Percentiles rank a stretch among this genome's conserved stretches.
Conservation (phyloP, 2,888 invertebrate species). For the Latrodectus elegans region DNA sequence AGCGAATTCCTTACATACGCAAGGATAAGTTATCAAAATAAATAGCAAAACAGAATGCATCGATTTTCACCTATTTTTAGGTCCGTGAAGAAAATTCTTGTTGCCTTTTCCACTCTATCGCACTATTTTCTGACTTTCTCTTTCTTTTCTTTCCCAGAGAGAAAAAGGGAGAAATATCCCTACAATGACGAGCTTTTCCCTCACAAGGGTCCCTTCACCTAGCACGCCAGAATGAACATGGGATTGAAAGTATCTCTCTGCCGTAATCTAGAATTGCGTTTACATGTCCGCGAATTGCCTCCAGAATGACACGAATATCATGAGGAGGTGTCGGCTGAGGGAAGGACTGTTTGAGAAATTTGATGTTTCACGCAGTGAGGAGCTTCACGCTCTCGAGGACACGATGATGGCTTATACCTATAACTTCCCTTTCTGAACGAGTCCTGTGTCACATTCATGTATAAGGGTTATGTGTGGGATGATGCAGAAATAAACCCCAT, state of each 20-base stretch:
- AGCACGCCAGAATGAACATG: conserved; percentile 17
- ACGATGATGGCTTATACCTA: background rate
- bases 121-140: conserved; percentile 21
- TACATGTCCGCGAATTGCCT: conserved; percentile 32
- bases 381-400: background rate
- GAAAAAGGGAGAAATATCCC: conserved; percentile 27
- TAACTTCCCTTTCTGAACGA: background rate
- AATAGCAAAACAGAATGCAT: conserved; percentile 12
- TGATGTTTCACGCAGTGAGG: background rate
- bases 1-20: conserved; percentile 20
- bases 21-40: conserved; percentile 13
- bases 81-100: conserved; percentile 27
- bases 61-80: conserved; percentile 59
- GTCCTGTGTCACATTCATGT: background rate
- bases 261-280: conserved; percentile 30
- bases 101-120: conserved; percentile 39
- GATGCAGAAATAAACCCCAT: background rate
- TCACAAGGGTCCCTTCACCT: background rate
- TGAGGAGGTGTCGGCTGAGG: background rate
- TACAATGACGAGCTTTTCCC: background rate
- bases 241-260: conserved; percentile 13
- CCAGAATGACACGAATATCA: background rate
- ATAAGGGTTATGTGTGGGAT: background rate
- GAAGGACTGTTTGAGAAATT: background rate
- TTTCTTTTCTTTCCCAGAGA: conserved; percentile 1